phyloP scores from a whole-genome alignment of 2,113 vertebrate genomes.

The Lepus europaeus region DNA sequence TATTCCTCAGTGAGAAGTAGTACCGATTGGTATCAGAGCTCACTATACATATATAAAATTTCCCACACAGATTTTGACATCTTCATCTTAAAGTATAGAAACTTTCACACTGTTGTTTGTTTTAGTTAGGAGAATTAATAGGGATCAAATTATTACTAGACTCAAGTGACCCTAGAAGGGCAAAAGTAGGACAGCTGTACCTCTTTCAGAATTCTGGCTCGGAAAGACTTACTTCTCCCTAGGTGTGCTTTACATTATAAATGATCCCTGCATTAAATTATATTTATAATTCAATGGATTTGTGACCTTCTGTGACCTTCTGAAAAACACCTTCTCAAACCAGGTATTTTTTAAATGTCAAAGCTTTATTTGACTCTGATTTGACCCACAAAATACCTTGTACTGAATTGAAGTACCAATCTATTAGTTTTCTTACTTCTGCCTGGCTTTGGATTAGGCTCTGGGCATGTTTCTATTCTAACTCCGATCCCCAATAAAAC shows the following conservation, averaged over 20 bases:
- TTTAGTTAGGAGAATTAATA: slow-evolving; percentile 18
- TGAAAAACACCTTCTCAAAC: slow-evolving; percentile 53
- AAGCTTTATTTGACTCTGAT: slow-evolving; percentile 56
- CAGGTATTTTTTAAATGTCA: slow-evolving; percentile 51
- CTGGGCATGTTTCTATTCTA: neutral
- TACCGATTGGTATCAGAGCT: neutral
- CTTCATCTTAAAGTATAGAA: slow-evolving; percentile 10
- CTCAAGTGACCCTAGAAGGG: neutral
- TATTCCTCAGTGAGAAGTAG: neutral
- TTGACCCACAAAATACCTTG: slow-evolving; percentile 50
- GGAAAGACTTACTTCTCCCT: slow-evolving; percentile 21
- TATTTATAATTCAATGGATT: slow-evolving; percentile 55
- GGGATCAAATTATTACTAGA: neutral
- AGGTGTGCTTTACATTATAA: slow-evolving; percentile 36
- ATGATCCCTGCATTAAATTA: slow-evolving; percentile 23
- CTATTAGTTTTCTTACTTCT: slow-evolving; percentile 22
- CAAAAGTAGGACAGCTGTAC: neutral
- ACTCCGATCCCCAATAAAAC: neutral
- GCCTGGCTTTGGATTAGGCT: neutral
- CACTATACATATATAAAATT: neutral
- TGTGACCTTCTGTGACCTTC: slow-evolving; percentile 29
- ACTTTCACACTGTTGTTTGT: neutral
- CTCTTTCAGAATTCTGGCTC: slow-evolving; percentile 19
- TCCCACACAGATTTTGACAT: neutral
- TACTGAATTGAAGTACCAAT: neutral